These are phyloP conservation scores for Eutolmus rufibarbis DNA, from an alignment of 2,888 invertebrate species.

Conservation along the genomic window DNA sequence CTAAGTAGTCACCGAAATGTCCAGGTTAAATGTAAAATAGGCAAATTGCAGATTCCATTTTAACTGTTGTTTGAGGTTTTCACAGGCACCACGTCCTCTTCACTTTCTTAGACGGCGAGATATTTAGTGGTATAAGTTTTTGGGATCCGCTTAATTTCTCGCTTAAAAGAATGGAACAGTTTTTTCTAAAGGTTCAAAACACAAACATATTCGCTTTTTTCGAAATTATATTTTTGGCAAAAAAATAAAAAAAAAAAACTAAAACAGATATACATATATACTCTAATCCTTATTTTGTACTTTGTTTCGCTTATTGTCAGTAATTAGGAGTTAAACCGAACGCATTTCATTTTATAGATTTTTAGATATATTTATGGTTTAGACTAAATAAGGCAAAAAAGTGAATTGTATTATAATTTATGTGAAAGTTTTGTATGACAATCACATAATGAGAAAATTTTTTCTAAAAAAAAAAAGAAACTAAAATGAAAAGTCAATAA, in stretches of 20 bases:
- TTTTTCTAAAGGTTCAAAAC: not conserved
- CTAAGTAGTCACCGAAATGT: constrained; percentile 22
- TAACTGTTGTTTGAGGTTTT: constrained; percentile 32
- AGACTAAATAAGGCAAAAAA: constrained; percentile 7
- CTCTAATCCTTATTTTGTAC: not conserved
- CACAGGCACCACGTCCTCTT: not conserved
- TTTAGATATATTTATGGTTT: constrained; percentile 34
- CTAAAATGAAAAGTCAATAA: constrained; percentile 58
- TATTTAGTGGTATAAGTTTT: not conserved
- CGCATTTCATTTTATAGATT: constrained; percentile 13
- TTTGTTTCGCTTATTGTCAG: not conserved
- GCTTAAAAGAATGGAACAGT: not conserved
- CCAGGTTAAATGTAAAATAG: constrained; percentile 20
- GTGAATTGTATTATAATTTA: constrained; percentile 54
- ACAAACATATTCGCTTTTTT: not conserved
- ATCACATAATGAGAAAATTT: constrained; percentile 60
- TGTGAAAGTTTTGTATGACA: constrained; percentile 65
- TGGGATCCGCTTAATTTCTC: not conserved
- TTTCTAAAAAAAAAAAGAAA: constrained; percentile 48
- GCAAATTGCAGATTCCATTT: not conserved
- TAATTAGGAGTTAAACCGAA: not conserved
- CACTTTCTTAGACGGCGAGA: not conserved
- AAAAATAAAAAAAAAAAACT: not conserved
- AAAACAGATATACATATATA: not conserved
- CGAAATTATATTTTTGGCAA: not conserved